A percentile compares a stretch with the other conserved stretches of the same genome.
These are phyloP conservation scores for Timandra comae DNA, from an alignment of 2,888 invertebrate genomes.

Conservation along the genomic window DNA sequence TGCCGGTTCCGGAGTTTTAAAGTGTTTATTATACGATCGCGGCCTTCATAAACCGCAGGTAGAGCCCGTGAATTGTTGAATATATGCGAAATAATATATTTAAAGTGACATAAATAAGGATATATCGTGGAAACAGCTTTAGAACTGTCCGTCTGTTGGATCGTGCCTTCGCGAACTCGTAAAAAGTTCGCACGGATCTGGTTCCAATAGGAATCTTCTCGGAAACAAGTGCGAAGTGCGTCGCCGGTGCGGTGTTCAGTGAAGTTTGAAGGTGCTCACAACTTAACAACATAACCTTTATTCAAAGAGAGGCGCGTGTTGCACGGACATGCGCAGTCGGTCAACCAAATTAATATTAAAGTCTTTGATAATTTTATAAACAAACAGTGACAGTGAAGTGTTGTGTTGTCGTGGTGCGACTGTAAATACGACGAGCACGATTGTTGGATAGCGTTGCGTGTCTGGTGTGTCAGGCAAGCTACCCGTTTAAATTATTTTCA, in stretches of 20 bases:
- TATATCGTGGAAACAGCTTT: slow-evolving; percentile 46
- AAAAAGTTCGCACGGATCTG: slow-evolving; percentile 42
- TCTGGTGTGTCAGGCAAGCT: slow-evolving; percentile 25
- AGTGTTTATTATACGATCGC: slow-evolving; percentile 66
- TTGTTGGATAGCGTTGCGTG: slow-evolving; percentile 25
- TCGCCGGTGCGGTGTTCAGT: slow-evolving; percentile 43
- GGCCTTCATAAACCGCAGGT: slow-evolving; percentile 66
- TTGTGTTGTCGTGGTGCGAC: slow-evolving; percentile 45
- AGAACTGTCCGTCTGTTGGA: slow-evolving; percentile 32
- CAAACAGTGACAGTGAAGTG: slow-evolving; percentile 56
- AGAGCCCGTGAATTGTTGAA: slow-evolving; percentile 58
- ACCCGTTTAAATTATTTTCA: slow-evolving; percentile 32
- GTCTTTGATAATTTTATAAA: slow-evolving; percentile 68
- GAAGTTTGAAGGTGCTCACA: slow-evolving; percentile 50
- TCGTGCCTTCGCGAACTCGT: slow-evolving; percentile 29
- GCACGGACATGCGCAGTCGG: slow-evolving; percentile 67
- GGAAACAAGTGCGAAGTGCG: slow-evolving; percentile 48
- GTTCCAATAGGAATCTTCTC: slow-evolving; percentile 54
- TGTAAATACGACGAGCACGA: slow-evolving; percentile 52
- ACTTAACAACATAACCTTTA: slow-evolving; percentile 71
- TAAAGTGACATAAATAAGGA: slow-evolving; percentile 38
- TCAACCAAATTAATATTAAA: slow-evolving; percentile 62
- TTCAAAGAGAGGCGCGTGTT: slow-evolving; percentile 67
- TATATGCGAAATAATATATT: slow-evolving; percentile 51
- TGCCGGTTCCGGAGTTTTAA: slow-evolving; percentile 72